Conservation (phyloP, 1,140 invertebrate species). For the Pectinophora gossypiella region DNA sequence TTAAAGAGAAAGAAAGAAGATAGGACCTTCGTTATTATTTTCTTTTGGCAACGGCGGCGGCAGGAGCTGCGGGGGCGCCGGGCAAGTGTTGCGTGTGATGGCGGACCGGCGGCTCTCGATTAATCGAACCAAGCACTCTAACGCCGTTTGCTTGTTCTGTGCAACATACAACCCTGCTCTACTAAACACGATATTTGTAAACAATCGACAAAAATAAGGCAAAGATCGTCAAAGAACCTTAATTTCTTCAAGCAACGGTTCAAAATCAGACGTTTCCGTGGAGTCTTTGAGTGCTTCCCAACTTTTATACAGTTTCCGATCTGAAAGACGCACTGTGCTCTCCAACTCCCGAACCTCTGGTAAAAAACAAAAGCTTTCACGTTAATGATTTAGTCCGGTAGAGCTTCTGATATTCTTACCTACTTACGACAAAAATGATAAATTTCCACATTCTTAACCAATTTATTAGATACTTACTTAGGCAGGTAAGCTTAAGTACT, state of each 20-base stretch:
- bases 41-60: conserved; percentile 27
- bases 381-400: too few species aligned
- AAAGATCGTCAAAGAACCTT: conserved; percentile 21
- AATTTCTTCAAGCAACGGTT: conserved; percentile 50
- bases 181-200: neutral
- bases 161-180: neutral
- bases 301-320: conserved; percentile 55
- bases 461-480: neutral
- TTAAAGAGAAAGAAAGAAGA: neutral
- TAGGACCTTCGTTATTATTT: conserved; percentile 27
- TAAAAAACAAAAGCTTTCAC: neutral
- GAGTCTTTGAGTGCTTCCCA: conserved; percentile 57
- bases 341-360: conserved; percentile 61
- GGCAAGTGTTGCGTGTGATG: conserved; percentile 17
- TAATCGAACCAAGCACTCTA: conserved; percentile 48
- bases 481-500: too few species aligned
- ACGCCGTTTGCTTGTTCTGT: conserved; percentile 51
- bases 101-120: conserved; percentile 35
- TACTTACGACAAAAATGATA: too few species aligned
- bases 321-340: conserved; percentile 44
- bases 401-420: too few species aligned
- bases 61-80: conserved; percentile 22
- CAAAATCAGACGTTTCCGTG: conserved; percentile 41
- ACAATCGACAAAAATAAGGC: neutral
- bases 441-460: too few species aligned